Evolutionary conservation across 2,797 vertebrate species (phyloP).

Genomic region (Hephaestus fuliginosus): DNA sequence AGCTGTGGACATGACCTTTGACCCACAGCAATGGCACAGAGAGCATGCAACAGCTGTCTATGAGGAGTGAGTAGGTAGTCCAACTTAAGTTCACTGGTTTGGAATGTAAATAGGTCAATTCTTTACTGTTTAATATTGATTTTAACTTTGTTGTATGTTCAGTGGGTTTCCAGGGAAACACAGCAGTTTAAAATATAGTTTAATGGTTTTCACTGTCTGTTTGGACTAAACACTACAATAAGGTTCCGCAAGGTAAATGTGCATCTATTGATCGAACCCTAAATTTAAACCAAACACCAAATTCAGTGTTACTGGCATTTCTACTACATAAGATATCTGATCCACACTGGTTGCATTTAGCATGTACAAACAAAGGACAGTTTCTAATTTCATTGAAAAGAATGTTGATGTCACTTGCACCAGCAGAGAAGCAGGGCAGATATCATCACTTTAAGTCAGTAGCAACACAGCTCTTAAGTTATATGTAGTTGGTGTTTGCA

Average conservation of each 20-base stretch:
- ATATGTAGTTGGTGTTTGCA: slow-evolving; percentile 3
- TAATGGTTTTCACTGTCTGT: not conserved
- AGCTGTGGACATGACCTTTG: slow-evolving; percentile 55
- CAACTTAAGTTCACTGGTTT: not conserved
- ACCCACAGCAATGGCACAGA: slow-evolving; percentile 47
- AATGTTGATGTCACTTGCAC: not conserved
- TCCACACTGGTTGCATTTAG: not conserved
- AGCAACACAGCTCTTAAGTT: not conserved
- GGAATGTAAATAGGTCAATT: not conserved
- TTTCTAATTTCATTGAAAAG: not conserved
- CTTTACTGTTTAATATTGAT: not conserved
- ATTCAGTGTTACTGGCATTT: not conserved
- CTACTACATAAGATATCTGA: not conserved
- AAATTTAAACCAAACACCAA: not conserved
- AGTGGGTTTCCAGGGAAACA: not conserved
- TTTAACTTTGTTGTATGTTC: not conserved
- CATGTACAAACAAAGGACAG: not conserved
- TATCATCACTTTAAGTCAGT: not conserved
- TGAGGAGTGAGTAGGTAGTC: not conserved
- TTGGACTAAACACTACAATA: too few relatives aligned
- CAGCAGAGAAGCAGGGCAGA: slow-evolving; percentile 4
- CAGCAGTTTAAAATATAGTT: not conserved
- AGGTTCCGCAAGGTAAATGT: too few relatives aligned
- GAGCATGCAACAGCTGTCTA: slow-evolving; percentile 27
- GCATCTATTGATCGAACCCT: too few relatives aligned